Base-by-base conservation (phyloP, 2,888 invertebrate genomes). In the Acronicta aceris region DNA sequence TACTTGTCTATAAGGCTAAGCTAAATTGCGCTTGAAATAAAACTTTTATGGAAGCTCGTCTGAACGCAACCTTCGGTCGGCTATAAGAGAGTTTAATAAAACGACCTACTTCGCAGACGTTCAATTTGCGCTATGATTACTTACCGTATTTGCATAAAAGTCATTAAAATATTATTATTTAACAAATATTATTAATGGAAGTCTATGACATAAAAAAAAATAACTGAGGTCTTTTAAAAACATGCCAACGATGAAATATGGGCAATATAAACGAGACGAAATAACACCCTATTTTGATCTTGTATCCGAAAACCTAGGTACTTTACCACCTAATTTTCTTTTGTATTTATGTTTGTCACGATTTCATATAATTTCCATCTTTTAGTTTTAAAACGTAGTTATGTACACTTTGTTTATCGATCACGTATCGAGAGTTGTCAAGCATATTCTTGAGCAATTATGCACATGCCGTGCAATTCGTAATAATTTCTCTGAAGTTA, bases 401-500 rank as follows among this genome's bases (percentile, higher is more conserved):
- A 38, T n/a, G 1, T n/a, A n/a, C 6, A 38, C 38, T 10, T 43
- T 13, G 15, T 33, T 59, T 6, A 52, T 61, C 45, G 12, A 47
- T 56, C 33, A 27, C 21, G 16, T 56, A 52, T 59, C 43, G 41
- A 47, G 43, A 65, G 41, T 46, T 59, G 33, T 21, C 12, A 30
- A 42, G 36, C 21, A 27, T 55, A 45, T 52, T 55, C 25, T 48
- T 50, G 50, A 21, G 38, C 21, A 54, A 66, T 51, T 36, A 55
- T 6, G 33, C 8, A 30, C 30, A 36, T 48, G 59, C 50, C 49
- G 40, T 60, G 43, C 16, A 25, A 50, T 30, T 42, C 25, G 13
- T 60, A 16, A 54, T 51, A 21, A 7, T 62, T 72, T 62, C 59
- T 72, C 38, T 51, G 73, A 62, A 72, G 53, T 73, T 33, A 42